These are phyloP conservation scores for Anguilla pacifica DNA, from an alignment of 2,797 vertebrate species.

Conservation along the genomic window DNA sequence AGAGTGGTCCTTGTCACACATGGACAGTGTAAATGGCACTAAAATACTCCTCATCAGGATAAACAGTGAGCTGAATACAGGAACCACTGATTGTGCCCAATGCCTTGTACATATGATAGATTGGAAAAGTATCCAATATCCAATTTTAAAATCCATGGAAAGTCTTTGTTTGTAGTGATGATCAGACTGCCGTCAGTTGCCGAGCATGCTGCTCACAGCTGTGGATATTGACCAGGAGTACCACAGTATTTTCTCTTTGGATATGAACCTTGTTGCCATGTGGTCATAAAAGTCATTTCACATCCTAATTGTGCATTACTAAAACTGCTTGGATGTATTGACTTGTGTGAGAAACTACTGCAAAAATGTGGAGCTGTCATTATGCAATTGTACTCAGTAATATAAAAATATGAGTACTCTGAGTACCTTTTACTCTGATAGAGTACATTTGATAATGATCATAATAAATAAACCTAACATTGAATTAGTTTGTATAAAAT, in stretches of 20 bases:
- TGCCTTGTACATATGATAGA: neutral
- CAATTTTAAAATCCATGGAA: constrained; percentile 9
- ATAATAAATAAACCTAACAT: neutral
- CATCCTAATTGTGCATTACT: neutral
- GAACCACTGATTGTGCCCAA: neutral
- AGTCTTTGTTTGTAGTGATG: neutral
- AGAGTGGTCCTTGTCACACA: constrained; percentile 19
- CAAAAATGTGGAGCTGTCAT: neutral
- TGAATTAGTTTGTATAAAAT: neutral
- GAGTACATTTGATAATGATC: neutral
- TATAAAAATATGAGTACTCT: neutral
- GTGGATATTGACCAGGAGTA: constrained; percentile 13
- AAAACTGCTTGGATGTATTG: neutral
- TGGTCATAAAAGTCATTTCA: neutral
- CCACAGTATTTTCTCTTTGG: neutral
- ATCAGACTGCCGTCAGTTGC: constrained; percentile 16
- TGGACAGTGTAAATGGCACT: neutral
- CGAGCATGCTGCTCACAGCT: neutral
- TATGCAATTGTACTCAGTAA: neutral
- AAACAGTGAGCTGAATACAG: neutral
- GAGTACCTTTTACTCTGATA: neutral
- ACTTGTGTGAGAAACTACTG: neutral
- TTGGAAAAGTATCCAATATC: neutral
- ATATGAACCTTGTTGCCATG: neutral
- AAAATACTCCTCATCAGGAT: neutral